Conservation (phyloP, 53 echinoderm and acorn worm species). For the Zoroaster sp. region DNA sequence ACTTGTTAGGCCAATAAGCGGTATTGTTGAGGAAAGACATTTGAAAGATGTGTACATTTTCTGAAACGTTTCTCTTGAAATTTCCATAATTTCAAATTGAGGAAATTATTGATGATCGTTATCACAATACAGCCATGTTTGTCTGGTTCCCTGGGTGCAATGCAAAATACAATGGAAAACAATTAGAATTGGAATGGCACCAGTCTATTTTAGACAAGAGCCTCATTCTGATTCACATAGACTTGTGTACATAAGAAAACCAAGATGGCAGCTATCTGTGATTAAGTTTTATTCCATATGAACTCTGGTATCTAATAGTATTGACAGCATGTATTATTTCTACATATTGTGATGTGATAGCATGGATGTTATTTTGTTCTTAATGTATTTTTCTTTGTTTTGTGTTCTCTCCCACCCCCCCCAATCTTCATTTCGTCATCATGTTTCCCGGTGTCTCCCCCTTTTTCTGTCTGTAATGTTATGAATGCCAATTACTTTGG, state of each 20-base stretch:
- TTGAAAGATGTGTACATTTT: too few relatives aligned
- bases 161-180: neutral
- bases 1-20: too few relatives aligned
- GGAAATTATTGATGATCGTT: too few relatives aligned
- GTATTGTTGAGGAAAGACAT: too few relatives aligned
- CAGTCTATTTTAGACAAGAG: neutral
- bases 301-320: too few relatives aligned
- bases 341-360: neutral
- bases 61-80: too few relatives aligned
- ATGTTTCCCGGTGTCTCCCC: neutral
- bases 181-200: neutral
- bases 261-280: neutral
- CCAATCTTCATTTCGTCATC: neutral
- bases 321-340: too few relatives aligned
- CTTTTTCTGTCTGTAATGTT: neutral
- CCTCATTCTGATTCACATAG: neutral
- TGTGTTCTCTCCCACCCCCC: neutral
- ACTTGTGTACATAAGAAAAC: neutral
- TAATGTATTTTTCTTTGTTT: conserved; percentile 31
- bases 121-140: neutral
- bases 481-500: neutral
- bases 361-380: neutral
- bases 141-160: neutral
- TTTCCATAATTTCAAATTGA: too few relatives aligned
- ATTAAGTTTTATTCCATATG: too few relatives aligned